These are phyloP conservation scores for Oeneis ivallda DNA, from an alignment of 2,888 invertebrate species.

Conservation along the genomic window DNA sequence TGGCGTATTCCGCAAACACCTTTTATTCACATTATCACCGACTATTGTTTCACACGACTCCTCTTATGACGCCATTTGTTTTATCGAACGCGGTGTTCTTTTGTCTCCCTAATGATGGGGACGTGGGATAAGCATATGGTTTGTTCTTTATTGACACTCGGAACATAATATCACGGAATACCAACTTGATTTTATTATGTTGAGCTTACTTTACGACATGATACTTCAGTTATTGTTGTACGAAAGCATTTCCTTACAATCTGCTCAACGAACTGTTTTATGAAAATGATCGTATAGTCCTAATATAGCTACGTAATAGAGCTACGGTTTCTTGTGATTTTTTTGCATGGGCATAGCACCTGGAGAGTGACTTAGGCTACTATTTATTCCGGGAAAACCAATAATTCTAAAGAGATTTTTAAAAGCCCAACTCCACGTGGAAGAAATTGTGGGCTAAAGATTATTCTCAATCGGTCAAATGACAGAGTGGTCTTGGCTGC, in stretches of 20 bases:
- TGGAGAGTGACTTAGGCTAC: too few relatives aligned
- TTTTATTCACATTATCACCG: slow-evolving; percentile 55
- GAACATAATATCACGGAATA: slow-evolving; percentile 2
- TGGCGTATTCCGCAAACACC: slow-evolving; percentile 26
- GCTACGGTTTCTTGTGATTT: too few relatives aligned
- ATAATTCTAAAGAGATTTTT: too few relatives aligned
- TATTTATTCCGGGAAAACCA: too few relatives aligned
- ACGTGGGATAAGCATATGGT: slow-evolving; percentile 30
- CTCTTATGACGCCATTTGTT: slow-evolving; percentile 49
- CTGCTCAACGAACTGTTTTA: neutral
- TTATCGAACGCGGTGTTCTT: slow-evolving; percentile 47
- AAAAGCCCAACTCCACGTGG: too few relatives aligned
- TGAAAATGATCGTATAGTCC: neutral
- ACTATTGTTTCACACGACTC: slow-evolving; percentile 59
- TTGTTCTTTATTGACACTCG: slow-evolving; percentile 29
- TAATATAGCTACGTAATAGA: too few relatives aligned
- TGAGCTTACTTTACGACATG: slow-evolving; percentile 11
- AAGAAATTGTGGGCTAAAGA: too few relatives aligned
- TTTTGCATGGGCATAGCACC: too few relatives aligned
- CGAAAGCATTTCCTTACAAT: neutral
- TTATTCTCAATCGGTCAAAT: too few relatives aligned
- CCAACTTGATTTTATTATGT: neutral
- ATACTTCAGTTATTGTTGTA: slow-evolving; percentile 1
- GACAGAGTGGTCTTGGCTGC: too few relatives aligned
- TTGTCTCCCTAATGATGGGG: slow-evolving; percentile 47